Percentiles rank a stretch among this genome's conserved stretches.
Evolutionary conservation across 1,140 invertebrate species (phyloP).

Genomic region (Diploscapter pachys): DNA sequence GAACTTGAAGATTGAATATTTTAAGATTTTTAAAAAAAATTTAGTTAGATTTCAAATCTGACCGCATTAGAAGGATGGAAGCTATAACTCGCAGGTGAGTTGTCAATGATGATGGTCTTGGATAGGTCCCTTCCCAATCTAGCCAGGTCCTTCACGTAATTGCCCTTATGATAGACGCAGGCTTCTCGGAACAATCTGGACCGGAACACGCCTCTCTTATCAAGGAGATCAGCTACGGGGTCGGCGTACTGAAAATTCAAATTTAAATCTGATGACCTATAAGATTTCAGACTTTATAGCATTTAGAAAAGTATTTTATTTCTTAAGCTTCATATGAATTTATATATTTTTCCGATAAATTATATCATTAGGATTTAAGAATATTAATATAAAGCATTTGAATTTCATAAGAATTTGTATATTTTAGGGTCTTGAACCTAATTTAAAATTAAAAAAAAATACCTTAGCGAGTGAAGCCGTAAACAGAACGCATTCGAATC

Average conservation of each 20-base stretch:
- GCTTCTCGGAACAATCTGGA: constrained; percentile 96
- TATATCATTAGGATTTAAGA: constrained; percentile 8
- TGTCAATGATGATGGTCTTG: constrained; percentile 96
- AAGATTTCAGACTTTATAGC: background rate
- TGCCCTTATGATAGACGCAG: constrained; percentile 97
- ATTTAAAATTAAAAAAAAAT: constrained; percentile 62
- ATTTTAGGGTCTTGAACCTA: background rate
- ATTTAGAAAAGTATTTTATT: background rate
- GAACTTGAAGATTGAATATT: background rate
- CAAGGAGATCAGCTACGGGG: constrained; percentile 94
- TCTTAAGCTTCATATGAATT: background rate
- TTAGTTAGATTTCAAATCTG: constrained; percentile 61
- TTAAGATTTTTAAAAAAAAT: constrained; percentile 12
- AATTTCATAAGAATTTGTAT: constrained; percentile 25
- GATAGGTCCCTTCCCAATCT: constrained; percentile 90
- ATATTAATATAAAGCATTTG: constrained; percentile 1
- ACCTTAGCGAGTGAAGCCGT: constrained; percentile 96
- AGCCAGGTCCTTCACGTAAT: constrained; percentile 99
- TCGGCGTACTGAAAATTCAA: constrained; percentile 80
- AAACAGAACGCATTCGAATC: constrained; percentile 98
- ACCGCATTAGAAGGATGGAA: constrained; percentile 99
- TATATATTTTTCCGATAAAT: too few relatives aligned
- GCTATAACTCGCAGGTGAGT: constrained; percentile 98
- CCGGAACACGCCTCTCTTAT: constrained; percentile 86
- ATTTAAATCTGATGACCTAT: background rate